Evolutionary conservation across 2,113 vertebrate species (phyloP).

Genomic region (Cyanoderma ruficeps): DNA sequence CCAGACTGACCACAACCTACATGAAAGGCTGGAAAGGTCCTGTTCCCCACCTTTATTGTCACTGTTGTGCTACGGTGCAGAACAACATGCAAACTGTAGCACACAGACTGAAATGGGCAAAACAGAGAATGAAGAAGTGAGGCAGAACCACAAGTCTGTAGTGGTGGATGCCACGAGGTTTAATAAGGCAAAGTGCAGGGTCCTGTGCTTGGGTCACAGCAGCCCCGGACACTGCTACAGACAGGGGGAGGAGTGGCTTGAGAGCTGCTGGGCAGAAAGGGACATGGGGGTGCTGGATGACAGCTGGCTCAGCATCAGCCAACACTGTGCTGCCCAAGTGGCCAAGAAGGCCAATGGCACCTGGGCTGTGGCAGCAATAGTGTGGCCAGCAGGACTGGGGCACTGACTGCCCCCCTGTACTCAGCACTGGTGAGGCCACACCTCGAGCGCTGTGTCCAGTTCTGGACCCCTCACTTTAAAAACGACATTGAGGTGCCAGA

Average conservation of each 20-base stretch:
- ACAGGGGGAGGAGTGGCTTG: background rate
- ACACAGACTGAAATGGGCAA: background rate
- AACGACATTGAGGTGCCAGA: background rate
- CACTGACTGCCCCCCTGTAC: fast-evolving
- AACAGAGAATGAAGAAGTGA: background rate
- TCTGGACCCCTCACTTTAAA: too few species aligned
- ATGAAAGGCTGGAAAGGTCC: background rate
- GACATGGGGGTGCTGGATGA: background rate
- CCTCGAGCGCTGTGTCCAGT: background rate
- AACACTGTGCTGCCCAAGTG: background rate
- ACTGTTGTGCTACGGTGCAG: background rate
- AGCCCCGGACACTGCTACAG: background rate
- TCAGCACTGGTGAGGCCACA: background rate
- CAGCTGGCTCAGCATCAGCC: background rate
- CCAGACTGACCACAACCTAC: background rate
- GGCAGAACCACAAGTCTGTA: background rate
- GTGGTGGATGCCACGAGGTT: background rate
- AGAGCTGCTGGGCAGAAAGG: background rate
- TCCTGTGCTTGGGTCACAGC: background rate
- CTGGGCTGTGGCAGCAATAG: background rate
- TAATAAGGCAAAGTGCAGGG: background rate
- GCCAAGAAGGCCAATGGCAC: background rate
- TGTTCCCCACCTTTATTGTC: background rate
- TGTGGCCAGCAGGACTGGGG: background rate
- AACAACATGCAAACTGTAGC: background rate